Conservation (phyloP, 2,888 invertebrate species). For the Thyatira batis region DNA sequence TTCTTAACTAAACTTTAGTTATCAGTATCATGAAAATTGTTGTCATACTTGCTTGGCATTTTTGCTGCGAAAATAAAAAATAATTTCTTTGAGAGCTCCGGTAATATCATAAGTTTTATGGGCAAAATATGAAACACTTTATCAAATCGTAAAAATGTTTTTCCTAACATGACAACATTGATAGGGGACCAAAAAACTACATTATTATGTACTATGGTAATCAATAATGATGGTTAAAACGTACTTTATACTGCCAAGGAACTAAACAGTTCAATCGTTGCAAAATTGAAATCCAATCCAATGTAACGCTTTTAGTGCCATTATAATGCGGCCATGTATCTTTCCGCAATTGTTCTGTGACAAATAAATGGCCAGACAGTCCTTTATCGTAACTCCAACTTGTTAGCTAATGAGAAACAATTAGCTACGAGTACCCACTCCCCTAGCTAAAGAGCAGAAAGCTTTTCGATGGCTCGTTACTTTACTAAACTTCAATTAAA, state of each 20-base stretch:
- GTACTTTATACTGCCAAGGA: too few species aligned
- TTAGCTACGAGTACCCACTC: conserved; percentile 4
- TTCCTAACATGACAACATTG: too few species aligned
- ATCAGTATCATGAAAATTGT: conserved; percentile 16
- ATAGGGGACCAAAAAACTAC: too few species aligned
- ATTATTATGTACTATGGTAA: too few species aligned
- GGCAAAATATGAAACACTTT: too few species aligned
- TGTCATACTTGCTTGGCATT: conserved; percentile 27
- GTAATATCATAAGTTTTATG: too few species aligned
- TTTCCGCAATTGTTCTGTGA: not conserved
- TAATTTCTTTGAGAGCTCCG: too few species aligned
- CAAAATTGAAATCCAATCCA: not conserved
- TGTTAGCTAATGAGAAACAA: conserved; percentile 9
- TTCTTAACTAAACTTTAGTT: conserved; percentile 22
- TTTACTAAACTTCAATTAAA: conserved; percentile 10
- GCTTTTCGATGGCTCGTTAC: conserved; percentile 1
- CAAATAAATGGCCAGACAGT: conserved; percentile 1
- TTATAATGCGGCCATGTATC: too few species aligned
- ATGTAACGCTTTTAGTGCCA: not conserved
- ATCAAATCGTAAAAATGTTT: too few species aligned
- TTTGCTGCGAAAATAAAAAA: conserved; percentile 1
- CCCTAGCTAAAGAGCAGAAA: conserved; percentile 1
- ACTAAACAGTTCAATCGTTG: too few species aligned
- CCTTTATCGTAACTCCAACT: conserved; percentile 1
- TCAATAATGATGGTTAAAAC: too few species aligned